phyloP scores from a whole-genome alignment of 2,888 invertebrate species.

The Lycophotia porphyrea region DNA sequence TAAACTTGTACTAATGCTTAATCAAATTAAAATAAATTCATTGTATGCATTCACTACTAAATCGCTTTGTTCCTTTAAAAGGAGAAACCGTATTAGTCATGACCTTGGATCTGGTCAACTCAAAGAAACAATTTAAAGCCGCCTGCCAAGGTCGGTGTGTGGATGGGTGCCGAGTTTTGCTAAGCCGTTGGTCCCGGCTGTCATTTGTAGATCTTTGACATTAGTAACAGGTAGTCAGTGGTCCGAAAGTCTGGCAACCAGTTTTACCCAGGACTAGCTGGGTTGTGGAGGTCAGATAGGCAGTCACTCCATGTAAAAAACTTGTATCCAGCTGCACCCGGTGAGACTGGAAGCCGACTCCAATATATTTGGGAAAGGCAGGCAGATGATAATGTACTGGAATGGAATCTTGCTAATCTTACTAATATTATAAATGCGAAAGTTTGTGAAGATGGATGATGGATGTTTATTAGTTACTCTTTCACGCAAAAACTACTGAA shows the following conservation, averaged over 20 bases:
- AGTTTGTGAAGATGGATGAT: too few species aligned
- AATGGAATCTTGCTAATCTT: too few species aligned
- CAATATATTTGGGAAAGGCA: background rate
- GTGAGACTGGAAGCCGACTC: background rate
- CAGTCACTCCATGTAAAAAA: background rate
- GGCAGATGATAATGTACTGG: background rate
- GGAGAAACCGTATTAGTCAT: conserved; percentile 12
- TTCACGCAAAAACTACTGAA: too few species aligned
- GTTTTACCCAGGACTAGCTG: background rate
- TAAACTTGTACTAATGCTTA: background rate
- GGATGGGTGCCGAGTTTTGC: background rate
- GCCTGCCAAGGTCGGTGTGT: background rate
- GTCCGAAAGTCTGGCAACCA: background rate
- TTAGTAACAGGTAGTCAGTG: background rate
- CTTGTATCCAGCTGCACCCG: background rate
- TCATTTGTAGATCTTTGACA: background rate
- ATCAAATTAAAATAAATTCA: conserved; percentile 35
- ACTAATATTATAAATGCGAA: too few species aligned
- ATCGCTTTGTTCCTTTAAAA: background rate
- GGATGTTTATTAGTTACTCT: too few species aligned
- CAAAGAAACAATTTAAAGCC: background rate
- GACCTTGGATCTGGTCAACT: conserved; percentile 26
- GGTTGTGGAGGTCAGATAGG: background rate
- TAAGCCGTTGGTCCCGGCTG: background rate
- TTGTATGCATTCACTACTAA: conserved; percentile 17